phyloP scores from a whole-genome alignment of 2,888 invertebrate species.

The Scelioninae gen. 1 region DNA sequence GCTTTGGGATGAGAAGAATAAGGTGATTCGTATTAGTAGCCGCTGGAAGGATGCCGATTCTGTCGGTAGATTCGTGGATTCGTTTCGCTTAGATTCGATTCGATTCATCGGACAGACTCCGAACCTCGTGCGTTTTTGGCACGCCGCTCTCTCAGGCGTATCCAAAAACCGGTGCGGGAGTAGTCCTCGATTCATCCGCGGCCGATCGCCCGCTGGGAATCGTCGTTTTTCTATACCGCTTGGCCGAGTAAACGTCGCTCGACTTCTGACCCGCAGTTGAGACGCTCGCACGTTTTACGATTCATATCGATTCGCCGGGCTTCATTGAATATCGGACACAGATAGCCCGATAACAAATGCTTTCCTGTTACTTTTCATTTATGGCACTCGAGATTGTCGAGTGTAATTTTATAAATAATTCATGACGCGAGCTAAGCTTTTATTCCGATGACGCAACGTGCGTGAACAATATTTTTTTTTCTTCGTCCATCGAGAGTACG shows the following conservation, averaged over 20 bases:
- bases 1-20: too few species aligned
- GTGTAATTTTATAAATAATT: conserved; percentile 65
- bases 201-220: conserved; percentile 60
- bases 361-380: conserved; percentile 66
- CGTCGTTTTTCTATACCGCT: conserved; percentile 47
- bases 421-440: conserved; percentile 59
- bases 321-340: conserved; percentile 63
- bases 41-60: too few species aligned
- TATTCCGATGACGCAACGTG: conserved; percentile 61
- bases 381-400: conserved; percentile 51
- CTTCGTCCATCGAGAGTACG: neutral
- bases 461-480: conserved; percentile 56
- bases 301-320: conserved; percentile 61
- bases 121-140: conserved; percentile 39
- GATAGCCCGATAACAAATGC: conserved; percentile 56
- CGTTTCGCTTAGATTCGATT: conserved; percentile 34
- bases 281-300: conserved; percentile 43
- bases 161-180: conserved; percentile 47
- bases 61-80: conserved; percentile 31
- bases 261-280: conserved; percentile 58
- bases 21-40: conserved; percentile 10
- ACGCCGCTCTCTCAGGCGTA: conserved; percentile 33
- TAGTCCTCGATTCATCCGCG: conserved; percentile 48
- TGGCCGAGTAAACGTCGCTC: conserved; percentile 47
- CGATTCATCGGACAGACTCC: conserved; percentile 7